Evolutionary conservation across 2,888 invertebrate genomes (phyloP).

Genomic region (Coenonympha arcania): DNA sequence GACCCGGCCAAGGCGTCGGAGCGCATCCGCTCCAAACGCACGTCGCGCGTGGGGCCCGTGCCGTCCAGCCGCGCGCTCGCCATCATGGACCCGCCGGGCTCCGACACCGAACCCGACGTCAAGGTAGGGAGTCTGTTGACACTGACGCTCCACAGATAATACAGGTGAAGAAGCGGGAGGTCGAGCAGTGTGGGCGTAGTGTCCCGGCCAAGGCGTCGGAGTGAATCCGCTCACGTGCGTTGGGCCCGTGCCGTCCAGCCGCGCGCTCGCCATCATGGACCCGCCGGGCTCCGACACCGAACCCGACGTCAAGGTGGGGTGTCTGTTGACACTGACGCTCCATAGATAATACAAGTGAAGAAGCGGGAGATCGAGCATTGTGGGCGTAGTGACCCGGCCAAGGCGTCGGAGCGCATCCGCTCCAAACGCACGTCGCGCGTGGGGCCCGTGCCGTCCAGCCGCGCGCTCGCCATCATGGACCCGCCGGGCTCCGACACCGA

Average conservation of each 20-base stretch:
- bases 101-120: constrained; percentile 71
- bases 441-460: constrained; percentile 54
- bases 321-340: too few species aligned
- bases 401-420: constrained; percentile 81
- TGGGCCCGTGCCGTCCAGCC: too few species aligned
- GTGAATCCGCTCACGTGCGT: too few species aligned
- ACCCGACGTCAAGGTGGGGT: too few species aligned
- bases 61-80: constrained; percentile 58
- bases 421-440: constrained; percentile 69
- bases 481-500: constrained; percentile 77
- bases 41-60: constrained; percentile 55
- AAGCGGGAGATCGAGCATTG: constrained; percentile 82
- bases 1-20: constrained; percentile 79
- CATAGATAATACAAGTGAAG: constrained; percentile 77
- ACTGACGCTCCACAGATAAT: constrained; percentile 77
- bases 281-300: too few species aligned
- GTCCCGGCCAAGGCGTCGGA: constrained; percentile 76
- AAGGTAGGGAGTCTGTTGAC: too few species aligned
- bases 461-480: constrained; percentile 73
- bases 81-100: constrained; percentile 77
- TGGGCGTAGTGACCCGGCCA: constrained; percentile 75
- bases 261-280: too few species aligned
- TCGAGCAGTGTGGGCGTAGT: constrained; percentile 78
- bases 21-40: constrained; percentile 77
- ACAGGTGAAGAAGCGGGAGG: constrained; percentile 78